Base-by-base conservation (phyloP, 2,113 vertebrate genomes). In the Brachyhypopomus occidentalis region DNA sequence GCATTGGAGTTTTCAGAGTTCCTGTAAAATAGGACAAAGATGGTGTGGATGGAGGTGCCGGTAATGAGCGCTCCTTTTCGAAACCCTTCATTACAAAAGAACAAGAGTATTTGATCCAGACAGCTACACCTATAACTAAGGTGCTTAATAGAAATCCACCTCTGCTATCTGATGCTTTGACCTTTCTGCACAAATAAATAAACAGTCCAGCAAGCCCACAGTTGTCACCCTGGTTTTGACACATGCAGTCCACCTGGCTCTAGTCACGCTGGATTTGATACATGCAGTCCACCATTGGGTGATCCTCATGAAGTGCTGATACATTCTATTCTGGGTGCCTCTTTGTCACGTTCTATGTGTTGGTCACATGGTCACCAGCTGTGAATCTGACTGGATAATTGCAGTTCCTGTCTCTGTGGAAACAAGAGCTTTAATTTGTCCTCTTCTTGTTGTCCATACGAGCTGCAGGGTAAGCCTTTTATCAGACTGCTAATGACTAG, bases 361-460 rank as follows among this genome's bases (percentile, higher is more conserved):
- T 79, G 79, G 80, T 87, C 86, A 80, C 78, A 79, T 59, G 22
- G 72, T 36, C 56, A 77, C 78, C 80, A 80, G 66, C 87, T 84
- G 85, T 78, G 80, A 83, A 71, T 80, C 75, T 84, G 88, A 89
- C 89, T 85, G 82, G 72, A 34, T 90, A 89, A 91, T 91, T 88
- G 85, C 84, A 83, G 84, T 52, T 27, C 67, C 60, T 55, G 55
- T 72, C 72, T 77, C 59, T 36, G 3, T 67, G 80, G 87, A 88
- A 87, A 88, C 86, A 17, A 78, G 56, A 67, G 8, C 78, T 84
- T 88, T 45, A 74, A 75, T 88, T 87, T 71, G 81, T 22, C 58
- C 64, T 81, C 77, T 77, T 62, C 81, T 66, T 79, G 62, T 70
- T 84, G 34, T 72, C 0, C 5, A 55, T 45, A 72, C 78, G 77